Base-by-base conservation (phyloP, 2,888 invertebrate species). In the Celastrina argiolus region DNA sequence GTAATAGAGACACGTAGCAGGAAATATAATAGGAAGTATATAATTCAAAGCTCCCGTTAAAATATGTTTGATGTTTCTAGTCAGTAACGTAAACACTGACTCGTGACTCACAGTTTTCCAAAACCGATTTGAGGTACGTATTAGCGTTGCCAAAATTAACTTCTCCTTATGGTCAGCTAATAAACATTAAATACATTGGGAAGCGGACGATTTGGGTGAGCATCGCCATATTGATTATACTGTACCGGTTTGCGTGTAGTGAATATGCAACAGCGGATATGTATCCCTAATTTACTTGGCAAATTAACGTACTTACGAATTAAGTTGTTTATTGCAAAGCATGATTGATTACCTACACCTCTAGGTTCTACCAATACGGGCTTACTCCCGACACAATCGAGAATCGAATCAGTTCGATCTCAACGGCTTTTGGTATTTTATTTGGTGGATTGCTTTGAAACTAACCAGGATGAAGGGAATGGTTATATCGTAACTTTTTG, bases 201-300 rank as follows among this genome's bases (percentile, higher is more conserved):
- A 61, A 61, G 39, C 22, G 61, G 36, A 22, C 61, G 36, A 61
- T 61, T 22, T 18, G 14, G 34, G 22, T 8, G 14, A 18, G 22
- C 16, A 61, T 61, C 36, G 36, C 22, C 39, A 18, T 61, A 34
- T 61, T 61, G 61, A 61, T 36, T 18, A 61, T 2, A 61, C 12
- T 22, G 22, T 18, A 16, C 36, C 36, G 61, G 61, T 61, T 36
- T 6, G 61, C 61, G 36, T 36, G 59, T 36, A 16, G 8, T 34
- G 34, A 31, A 58, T 22, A 36, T 39, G 61, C 61, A 61, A 61
- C 36, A 61, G 58, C 65, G 59, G 65, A 59, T 66, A 59, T 12
- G 58, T 58, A 59, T 56, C 22, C 28, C 56, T 39, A 36, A 31
- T 51, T 34, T 18, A 22, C 34, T 42, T n/a, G 58, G 58, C 59